Evolutionary conservation across 2,797 vertebrate genomes (phyloP).

Genomic region (Morelia viridis): DNA sequence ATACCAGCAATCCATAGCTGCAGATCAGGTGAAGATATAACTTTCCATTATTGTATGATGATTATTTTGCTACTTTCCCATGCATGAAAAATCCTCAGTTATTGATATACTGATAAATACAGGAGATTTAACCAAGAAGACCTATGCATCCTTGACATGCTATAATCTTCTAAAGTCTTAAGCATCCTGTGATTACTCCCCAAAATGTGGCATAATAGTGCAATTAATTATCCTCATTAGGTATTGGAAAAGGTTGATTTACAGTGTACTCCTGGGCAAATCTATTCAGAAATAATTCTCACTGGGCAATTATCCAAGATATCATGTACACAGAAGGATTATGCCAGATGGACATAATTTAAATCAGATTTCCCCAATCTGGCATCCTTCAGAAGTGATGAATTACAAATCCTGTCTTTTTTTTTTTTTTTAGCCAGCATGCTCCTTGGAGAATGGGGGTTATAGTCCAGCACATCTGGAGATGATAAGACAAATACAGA

Average conservation of each 20-base stretch:
- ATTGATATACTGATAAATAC: neutral
- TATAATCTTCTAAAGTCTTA: neutral
- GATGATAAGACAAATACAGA: neutral
- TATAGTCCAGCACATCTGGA: neutral
- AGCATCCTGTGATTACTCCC: neutral
- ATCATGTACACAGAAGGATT: neutral
- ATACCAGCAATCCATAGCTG: neutral
- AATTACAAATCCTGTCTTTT: neutral
- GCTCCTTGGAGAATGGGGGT: neutral
- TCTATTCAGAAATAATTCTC: neutral
- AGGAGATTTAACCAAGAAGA: neutral
- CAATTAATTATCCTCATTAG: neutral
- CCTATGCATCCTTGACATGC: neutral
- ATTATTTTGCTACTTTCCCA: neutral
- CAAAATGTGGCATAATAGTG: neutral
- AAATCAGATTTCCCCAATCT: neutral
- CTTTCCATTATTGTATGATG: neutral
- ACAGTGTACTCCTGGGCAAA: neutral
- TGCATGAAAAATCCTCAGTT: neutral
- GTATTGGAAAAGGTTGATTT: neutral
- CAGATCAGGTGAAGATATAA: neutral
- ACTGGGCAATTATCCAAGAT: neutral
- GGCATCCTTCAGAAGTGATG: neutral
- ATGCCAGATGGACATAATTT: neutral
- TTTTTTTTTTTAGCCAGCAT: neutral